Evolutionary conservation across 2,113 vertebrate species (phyloP).

Genomic region (Macroglossus sobrinus): DNA sequence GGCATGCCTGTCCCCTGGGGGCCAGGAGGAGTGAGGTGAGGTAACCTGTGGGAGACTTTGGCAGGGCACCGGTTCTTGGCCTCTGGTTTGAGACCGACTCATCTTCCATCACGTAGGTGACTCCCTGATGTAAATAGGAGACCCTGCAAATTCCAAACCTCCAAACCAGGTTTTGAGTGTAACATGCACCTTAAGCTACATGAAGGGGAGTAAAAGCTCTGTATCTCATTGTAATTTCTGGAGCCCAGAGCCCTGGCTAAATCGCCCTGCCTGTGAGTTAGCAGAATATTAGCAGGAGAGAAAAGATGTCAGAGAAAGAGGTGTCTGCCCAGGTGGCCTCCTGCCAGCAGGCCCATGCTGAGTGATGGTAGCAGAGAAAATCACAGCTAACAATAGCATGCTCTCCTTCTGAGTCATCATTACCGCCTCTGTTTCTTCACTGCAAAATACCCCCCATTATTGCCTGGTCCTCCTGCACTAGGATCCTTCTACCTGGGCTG

Average conservation of each 20-base stretch:
- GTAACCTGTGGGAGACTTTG: neutral
- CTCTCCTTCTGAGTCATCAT: neutral
- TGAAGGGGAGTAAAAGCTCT: neutral
- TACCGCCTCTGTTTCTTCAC: neutral
- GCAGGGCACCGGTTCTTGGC: accelerated
- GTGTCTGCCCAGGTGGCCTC: neutral
- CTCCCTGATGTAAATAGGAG: neutral
- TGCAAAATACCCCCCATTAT: accelerated
- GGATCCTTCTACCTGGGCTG: neutral
- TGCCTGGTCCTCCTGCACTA: neutral
- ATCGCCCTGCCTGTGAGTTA: neutral
- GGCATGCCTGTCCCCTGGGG: neutral
- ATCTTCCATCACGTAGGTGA: neutral
- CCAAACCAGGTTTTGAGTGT: neutral
- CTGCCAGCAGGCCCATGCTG: neutral
- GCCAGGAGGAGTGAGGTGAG: accelerated
- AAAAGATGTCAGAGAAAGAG: neutral
- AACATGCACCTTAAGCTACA: neutral
- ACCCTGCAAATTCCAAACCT: neutral
- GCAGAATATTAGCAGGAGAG: neutral
- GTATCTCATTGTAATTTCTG: neutral
- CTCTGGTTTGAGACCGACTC: neutral
- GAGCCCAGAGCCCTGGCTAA: neutral
- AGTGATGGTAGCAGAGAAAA: accelerated
- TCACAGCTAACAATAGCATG: neutral